Conservation (phyloP, 2,797 vertebrate genomes). For the Heteromormyrus szaboi region DNA sequence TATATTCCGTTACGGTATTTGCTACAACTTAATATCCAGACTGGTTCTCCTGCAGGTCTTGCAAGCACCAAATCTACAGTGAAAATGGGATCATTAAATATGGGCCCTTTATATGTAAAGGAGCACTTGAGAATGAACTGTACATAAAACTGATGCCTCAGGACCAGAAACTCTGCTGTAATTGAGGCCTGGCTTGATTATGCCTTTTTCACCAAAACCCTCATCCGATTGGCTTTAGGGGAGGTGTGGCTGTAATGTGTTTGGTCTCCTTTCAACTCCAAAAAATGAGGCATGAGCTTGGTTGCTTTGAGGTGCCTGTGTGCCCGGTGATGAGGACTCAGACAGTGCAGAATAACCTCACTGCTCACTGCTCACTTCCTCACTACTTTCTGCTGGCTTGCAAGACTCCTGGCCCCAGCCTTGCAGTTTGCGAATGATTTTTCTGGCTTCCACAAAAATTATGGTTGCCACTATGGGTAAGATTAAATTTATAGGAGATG, state of each 20-base stretch:
- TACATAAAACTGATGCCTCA: not conserved
- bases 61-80: not conserved
- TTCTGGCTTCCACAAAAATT: not conserved
- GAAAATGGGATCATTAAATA: not conserved
- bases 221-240: not conserved
- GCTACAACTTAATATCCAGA: not conserved
- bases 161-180: not conserved
- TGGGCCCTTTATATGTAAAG: not conserved
- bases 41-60: not conserved
- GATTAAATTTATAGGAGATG: not conserved
- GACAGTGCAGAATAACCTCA: not conserved
- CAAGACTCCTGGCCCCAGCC: not conserved
- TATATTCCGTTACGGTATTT: not conserved
- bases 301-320: not conserved
- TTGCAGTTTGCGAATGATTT: not conserved
- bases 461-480: not conserved
- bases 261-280: not conserved
- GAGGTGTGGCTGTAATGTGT: not conserved
- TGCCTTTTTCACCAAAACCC: not conserved
- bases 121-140: not conserved
- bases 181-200: not conserved
- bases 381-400: not conserved
- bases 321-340: not conserved
- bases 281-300: not conserved
- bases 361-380: not conserved